Conservation (phyloP, 1,140 invertebrate species). For the Akabosia matsudoensis region DNA sequence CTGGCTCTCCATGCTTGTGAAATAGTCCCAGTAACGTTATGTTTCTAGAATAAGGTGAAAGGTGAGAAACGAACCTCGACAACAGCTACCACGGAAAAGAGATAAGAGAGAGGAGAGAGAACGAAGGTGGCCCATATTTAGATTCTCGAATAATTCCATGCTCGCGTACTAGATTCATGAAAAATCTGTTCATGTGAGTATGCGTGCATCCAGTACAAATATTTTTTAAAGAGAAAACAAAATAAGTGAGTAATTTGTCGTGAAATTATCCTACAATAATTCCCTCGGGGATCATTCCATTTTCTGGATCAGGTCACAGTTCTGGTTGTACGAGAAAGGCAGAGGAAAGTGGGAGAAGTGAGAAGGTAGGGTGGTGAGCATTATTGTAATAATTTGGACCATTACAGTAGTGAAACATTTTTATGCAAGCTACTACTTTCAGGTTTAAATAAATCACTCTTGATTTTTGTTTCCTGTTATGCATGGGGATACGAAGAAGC, state of each 20-base stretch:
- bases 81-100: neutral
- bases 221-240: neutral
- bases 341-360: neutral
- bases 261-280: constrained; percentile 8
- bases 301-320: neutral
- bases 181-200: neutral
- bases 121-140: neutral
- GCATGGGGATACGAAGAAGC: no score
- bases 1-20: neutral
- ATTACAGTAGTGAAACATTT: no score
- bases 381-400: neutral
- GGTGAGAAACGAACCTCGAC: neutral
- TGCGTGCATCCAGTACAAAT: neutral
- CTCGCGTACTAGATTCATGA: no score
- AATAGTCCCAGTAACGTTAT: neutral
- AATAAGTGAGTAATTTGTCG: constrained; percentile 7
- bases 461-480: no score
- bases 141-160: neutral
- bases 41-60: constrained; percentile 9
- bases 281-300: neutral
- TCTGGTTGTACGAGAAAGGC: neutral
- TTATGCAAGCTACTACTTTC: no score
- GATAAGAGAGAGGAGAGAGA: neutral
- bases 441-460: no score
- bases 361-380: neutral